These are phyloP conservation scores for Hippoglossus stenolepis DNA, from an alignment of 2,113 vertebrate genomes.

Conservation along the genomic window DNA sequence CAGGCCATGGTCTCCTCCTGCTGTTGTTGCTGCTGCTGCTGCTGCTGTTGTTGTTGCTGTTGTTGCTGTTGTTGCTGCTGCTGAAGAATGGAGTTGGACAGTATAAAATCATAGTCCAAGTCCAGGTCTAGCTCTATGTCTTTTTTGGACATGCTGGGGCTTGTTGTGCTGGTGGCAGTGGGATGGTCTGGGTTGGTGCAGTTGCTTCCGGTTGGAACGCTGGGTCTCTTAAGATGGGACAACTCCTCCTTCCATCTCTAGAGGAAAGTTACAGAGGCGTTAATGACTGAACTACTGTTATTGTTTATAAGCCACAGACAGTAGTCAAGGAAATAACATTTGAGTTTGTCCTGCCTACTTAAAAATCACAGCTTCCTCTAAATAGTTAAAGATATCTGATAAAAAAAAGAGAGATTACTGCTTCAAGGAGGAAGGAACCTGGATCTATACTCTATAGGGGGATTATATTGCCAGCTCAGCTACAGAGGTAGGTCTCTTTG, in stretches of 20 bases:
- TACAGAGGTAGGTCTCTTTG: constrained; percentile 23
- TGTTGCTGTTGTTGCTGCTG: constrained; percentile 71
- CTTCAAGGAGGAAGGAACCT: constrained; percentile 6
- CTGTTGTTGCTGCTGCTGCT: constrained; percentile 80
- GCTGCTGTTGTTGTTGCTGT: constrained; percentile 78
- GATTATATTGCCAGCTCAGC: constrained; percentile 3
- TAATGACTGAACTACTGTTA: constrained; percentile 11
- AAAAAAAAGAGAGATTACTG: background rate
- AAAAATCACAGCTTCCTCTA: background rate
- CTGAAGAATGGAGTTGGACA: constrained; percentile 90
- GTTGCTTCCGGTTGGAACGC: constrained; percentile 82
- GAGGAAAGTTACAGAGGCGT: constrained; percentile 59
- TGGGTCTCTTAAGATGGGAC: constrained; percentile 87
- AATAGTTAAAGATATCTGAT: background rate
- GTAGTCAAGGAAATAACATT: background rate
- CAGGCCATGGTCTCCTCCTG: constrained; percentile 75
- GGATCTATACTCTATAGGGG: constrained; percentile 6
- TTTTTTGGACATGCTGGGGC: constrained; percentile 82
- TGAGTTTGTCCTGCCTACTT: background rate
- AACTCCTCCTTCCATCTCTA: constrained; percentile 96
- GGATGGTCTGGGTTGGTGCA: constrained; percentile 75
- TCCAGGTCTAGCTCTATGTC: constrained; percentile 90
- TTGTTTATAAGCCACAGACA: background rate
- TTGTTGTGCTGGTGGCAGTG: constrained; percentile 63
- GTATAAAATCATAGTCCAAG: constrained; percentile 95